These are phyloP conservation scores for Lepidostoma basale DNA, from an alignment of 1,140 invertebrate genomes.

Conservation along the genomic window DNA sequence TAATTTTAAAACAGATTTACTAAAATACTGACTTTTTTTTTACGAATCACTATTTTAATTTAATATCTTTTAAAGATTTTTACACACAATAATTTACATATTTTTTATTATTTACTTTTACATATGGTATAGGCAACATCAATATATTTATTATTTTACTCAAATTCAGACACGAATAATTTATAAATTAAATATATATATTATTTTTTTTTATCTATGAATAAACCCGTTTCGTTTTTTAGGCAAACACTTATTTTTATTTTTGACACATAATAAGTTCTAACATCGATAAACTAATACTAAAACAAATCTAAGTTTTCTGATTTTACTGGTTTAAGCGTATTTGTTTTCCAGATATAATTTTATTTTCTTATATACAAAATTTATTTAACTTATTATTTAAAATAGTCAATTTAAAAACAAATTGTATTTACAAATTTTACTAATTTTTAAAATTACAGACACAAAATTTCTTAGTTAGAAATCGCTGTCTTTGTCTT, in stretches of 20 bases:
- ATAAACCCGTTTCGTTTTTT: background rate
- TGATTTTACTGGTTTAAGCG: constrained; percentile 12
- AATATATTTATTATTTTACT: background rate
- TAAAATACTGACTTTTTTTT: too few species aligned
- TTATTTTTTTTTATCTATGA: background rate
- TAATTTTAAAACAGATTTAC: too few species aligned
- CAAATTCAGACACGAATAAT: background rate
- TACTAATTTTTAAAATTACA: too few species aligned
- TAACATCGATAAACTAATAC: background rate
- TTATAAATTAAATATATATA: background rate
- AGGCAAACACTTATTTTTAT: background rate
- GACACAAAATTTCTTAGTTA: background rate
- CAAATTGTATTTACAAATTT: background rate
- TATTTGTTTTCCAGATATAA: constrained; percentile 8
- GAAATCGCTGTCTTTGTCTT: background rate
- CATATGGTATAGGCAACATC: background rate
- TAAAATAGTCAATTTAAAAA: background rate
- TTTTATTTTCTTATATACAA: constrained; percentile 4
- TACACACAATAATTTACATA: too few species aligned
- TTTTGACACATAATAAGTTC: background rate
- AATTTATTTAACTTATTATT: background rate
- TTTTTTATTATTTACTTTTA: too few species aligned
- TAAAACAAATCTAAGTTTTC: background rate
- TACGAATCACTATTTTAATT: too few species aligned
- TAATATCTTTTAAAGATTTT: too few species aligned